Base-by-base conservation (phyloP, 2,797 vertebrate genomes). In the Sebastes flavidus region DNA sequence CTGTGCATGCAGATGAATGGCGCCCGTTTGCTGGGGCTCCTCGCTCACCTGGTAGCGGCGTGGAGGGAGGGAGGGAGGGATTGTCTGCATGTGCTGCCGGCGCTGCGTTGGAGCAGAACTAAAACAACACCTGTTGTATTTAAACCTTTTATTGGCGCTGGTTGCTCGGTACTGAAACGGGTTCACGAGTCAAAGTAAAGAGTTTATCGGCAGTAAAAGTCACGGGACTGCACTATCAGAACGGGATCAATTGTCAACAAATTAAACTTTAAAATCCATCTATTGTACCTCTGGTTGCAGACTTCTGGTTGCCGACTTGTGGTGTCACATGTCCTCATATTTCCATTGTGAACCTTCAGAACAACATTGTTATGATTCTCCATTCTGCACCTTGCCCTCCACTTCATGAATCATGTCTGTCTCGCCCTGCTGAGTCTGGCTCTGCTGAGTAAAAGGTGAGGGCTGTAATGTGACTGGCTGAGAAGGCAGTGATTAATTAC, bases 401-500 rank as follows among this genome's bases (percentile, higher is more conserved):
- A 22, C 58, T 34, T 68, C 70, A 82, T 83, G 42, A 80, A 71
- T 77, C 24, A 80, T 59, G 61, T n/a, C 32, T 59, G 49, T 65
- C 36, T 22, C 5, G 9, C 9, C 10, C 30, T 20, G 14, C 55
- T 74, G 38, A 42, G 16, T 54, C 54, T 65, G 65, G 36, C 27
- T 55, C 65, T 61, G 46, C 66, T 74, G 69, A 71, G 60, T 42
- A 13, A 34, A 60, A 32, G 32, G 38, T 22, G 24, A 29, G 4
- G 52, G 32, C 49, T 29, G 36, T 24, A 42, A 27, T 65, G 55
- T 49, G 55, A 72, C 27, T 46, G 32, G 38, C 18, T 36, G 20
- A 54, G 42, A 24, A 71, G 70, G 75, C 77, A 75, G 12, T 78
- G 74, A 81, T 68, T 55, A 22, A 76, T 84, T 49, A 77, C 59